Percentiles rank a stretch among this genome's conserved stretches.
phyloP scores from a whole-genome alignment of 2,888 invertebrate genomes.

The Podabrus alpinus region DNA sequence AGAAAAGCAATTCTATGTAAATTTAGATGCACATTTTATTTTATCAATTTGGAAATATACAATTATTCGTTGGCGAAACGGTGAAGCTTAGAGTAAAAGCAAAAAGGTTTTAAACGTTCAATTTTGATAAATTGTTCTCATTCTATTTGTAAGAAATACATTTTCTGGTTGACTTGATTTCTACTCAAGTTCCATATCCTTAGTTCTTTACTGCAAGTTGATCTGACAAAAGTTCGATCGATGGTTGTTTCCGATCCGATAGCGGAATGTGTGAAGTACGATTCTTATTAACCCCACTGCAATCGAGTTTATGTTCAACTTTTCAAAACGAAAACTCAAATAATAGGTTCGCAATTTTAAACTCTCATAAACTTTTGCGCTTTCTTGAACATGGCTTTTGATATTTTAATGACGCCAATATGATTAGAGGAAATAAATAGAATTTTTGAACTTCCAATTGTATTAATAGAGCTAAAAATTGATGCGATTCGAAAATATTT shows the following conservation, averaged over 20 bases:
- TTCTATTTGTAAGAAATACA: slow-evolving; percentile 29
- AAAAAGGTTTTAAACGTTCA: slow-evolving; percentile 24
- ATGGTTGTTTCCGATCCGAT: slow-evolving; percentile 21
- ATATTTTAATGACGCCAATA: slow-evolving; percentile 14
- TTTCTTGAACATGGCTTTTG: background rate
- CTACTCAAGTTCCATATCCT: slow-evolving; percentile 21
- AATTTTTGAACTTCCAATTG: slow-evolving; percentile 6
- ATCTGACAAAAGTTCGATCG: slow-evolving; percentile 21
- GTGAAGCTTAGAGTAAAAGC: background rate
- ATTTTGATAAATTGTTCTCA: slow-evolving; percentile 33
- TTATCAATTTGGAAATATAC: background rate
- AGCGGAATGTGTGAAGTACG: slow-evolving; percentile 21
- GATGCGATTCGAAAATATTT: background rate
- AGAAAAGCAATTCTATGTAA: background rate
- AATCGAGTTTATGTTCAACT: slow-evolving; percentile 16
- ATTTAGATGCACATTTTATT: background rate
- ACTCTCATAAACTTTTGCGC: slow-evolving; percentile 9
- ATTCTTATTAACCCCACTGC: slow-evolving; percentile 21
- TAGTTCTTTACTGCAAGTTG: slow-evolving; percentile 17
- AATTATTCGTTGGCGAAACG: background rate
- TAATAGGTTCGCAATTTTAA: slow-evolving; percentile 18
- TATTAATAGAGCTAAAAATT: background rate
- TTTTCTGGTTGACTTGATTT: slow-evolving; percentile 31
- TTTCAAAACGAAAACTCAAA: slow-evolving; percentile 13
- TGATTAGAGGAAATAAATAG: slow-evolving; percentile 5